These are phyloP conservation scores for Stercorarius parasiticus DNA, from an alignment of 2,113 vertebrate species.

Conservation along the genomic window DNA sequence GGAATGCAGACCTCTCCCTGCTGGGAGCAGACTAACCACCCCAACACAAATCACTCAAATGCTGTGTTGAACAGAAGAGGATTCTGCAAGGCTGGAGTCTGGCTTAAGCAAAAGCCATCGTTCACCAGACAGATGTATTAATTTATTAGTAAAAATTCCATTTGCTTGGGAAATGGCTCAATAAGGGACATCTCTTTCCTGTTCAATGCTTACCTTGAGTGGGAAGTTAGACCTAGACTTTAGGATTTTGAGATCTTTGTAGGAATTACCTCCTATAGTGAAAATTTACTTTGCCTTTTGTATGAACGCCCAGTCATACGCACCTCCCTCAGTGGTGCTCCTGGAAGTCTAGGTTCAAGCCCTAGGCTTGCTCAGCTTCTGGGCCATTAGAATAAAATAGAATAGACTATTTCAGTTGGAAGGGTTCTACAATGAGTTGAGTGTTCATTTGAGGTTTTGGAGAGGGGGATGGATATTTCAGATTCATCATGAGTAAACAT, in stretches of 20 bases:
- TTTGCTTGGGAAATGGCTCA: not conserved
- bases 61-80: not conserved
- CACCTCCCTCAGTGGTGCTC: too few relatives aligned
- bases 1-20: not conserved
- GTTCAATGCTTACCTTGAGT: not conserved
- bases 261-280: not conserved
- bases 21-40: not conserved
- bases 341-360: not conserved
- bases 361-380: not conserved
- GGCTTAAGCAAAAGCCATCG: not conserved
- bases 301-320: accelerated
- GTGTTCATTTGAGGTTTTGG: not conserved
- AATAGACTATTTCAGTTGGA: not conserved
- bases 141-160: not conserved
- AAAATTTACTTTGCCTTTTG: too few relatives aligned
- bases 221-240: not conserved
- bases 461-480: not conserved
- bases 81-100: not conserved
- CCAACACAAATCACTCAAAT: not conserved
- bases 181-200: not conserved
- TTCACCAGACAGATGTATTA: not conserved
- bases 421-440: not conserved
- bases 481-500: not conserved
- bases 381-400: not conserved
- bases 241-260: not conserved